These are phyloP conservation scores for Vidua macroura DNA, from an alignment of 2,113 vertebrate species.

Conservation along the genomic window DNA sequence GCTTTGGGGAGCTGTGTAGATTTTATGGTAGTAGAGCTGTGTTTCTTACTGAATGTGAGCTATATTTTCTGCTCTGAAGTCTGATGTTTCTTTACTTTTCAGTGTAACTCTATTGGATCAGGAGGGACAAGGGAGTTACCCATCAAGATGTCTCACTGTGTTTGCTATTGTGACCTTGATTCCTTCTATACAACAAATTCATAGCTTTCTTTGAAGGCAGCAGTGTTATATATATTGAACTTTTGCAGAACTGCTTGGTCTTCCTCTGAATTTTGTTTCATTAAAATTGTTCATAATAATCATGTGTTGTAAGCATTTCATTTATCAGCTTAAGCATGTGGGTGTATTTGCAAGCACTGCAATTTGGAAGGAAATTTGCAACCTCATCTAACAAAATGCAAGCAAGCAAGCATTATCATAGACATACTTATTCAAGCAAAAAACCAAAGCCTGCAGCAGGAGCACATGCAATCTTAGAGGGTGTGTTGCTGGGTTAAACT, in stretches of 20 bases:
- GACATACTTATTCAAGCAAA: not conserved
- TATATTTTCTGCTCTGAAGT: not conserved
- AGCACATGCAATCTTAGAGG: not conserved
- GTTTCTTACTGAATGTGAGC: not conserved
- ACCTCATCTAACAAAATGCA: not conserved
- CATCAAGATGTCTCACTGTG: not conserved
- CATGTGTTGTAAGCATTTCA: not conserved
- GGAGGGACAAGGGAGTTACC: not conserved
- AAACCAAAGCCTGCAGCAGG: not conserved
- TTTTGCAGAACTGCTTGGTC: not conserved
- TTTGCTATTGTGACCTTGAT: not conserved
- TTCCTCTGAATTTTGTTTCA: not conserved
- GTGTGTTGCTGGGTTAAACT: not conserved
- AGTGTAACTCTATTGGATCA: not conserved
- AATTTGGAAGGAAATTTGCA: conserved; percentile 30
- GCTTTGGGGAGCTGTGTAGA: not conserved
- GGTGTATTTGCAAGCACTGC: not conserved
- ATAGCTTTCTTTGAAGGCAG: not conserved
- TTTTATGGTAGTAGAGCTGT: not conserved
- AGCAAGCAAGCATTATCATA: not conserved
- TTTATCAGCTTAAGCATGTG: not conserved
- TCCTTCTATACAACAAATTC: not conserved
- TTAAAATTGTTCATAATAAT: not conserved
- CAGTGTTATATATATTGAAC: not conserved
- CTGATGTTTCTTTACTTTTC: not conserved